Base-by-base conservation (phyloP, 2,113 vertebrate species). In the Trachemys scripta region DNA sequence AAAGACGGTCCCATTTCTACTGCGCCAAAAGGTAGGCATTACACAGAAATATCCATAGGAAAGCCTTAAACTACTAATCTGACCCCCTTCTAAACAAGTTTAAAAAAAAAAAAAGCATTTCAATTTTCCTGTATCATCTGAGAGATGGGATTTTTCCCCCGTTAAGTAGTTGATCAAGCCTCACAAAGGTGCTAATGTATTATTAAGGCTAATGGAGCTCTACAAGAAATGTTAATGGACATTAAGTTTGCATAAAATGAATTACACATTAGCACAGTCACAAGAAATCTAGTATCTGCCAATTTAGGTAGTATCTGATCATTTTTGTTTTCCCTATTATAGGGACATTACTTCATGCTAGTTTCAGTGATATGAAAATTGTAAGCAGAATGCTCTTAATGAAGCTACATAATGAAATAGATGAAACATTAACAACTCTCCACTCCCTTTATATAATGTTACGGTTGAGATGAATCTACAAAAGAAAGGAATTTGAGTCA, bases 191-290 rank as follows among this genome's bases (percentile, higher is more conserved):
- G 97, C 97, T 98, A 97, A 98, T 98, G 97, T 92, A 98, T 98
- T 99, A 98, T 98, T 98, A 98, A 98, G 98, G 97, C 98, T 98
- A 98, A 98, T 98, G 98, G 97, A 98, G 98, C 98, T 98, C 98
- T 98, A 97, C 98, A 96, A 97, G 97, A 98, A 98, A 98, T 98
- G 98, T 98, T 98, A 99, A 99, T 98, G 98, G 98, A 98, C 98
- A 98, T 98, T 97, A 98, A 98, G 98, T 98, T 98, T 99, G 98
- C 98, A 98, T 98, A 98, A 98, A 98, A 98, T 98, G 98, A 98
- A 99, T 98, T 98, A 98, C 98, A 96, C 98, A 98, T 98, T 98
- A 99, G 97, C 98, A 96, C 96, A 96, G 97, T 98, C 57, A 87
- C 97, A 96, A 98, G 98, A 97, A 98, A 98, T 97, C 98, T 96